Base-by-base conservation (phyloP, 2,113 vertebrate species). In the Pterocles burchelli region DNA sequence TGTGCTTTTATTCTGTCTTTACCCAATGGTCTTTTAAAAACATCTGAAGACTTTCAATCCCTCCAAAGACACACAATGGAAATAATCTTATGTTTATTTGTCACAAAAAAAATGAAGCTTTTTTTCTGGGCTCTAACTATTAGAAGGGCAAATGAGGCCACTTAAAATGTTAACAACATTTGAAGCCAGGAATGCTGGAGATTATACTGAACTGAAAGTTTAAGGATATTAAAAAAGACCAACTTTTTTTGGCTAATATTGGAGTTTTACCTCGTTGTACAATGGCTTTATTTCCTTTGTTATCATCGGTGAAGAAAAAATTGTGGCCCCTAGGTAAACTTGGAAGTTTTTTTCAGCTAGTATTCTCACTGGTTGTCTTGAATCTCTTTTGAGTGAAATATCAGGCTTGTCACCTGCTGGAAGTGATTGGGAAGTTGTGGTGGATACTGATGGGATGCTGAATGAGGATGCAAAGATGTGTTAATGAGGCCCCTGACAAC, bases 1-100 rank as follows among this genome's bases (percentile, higher is more conserved):
- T 84, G 89, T 84, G 93, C 65, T 96, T 95, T 95, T 95, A 87
- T 96, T 95, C 83, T 87, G 20, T 65, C 61, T 90, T 95, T 88
- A 86, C 76, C 72, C 88, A 94, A 11, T 86, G 55, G 85, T 48
- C 88, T 94, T 95, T 96, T 75, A 92, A 92, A 95, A 95, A 80
- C 43, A 81, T 87, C 83, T 95, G 93, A 95, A 96, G 84, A 86
- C 38, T 92, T 85, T 65, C 38, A 89, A 20, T 90, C 65, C 45
- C 16, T 88, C 28, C 61, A 48, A 92, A 95, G 90, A 78, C 65
- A 89, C 45, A 84, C 24, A 48, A 52, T 89, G 57, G 86, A 81
- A 75, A 93, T 93, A 92, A 90, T 81, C 65, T 92, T 90, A 57
- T 51, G 55, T 85, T 94, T 96, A 85, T 91, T 89, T 92, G 80